Evolutionary conservation across 2,888 invertebrate species (phyloP).

Genomic region (Epinotia brunnichana): DNA sequence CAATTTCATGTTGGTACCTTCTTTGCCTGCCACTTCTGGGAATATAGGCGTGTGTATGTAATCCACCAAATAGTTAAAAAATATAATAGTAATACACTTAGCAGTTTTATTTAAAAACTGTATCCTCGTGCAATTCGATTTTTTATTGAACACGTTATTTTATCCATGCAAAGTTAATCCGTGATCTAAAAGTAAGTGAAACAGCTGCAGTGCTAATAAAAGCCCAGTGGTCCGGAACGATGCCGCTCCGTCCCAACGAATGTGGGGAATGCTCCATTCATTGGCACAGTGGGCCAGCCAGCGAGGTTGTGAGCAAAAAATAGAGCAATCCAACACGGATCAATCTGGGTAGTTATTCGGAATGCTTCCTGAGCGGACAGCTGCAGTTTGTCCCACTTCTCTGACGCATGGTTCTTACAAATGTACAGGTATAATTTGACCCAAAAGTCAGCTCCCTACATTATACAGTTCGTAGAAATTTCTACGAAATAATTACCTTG

Average conservation of each 20-base stretch:
- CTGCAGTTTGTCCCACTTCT: neutral
- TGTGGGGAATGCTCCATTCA: slow-evolving; percentile 15
- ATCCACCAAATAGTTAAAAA: neutral
- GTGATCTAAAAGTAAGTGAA: slow-evolving; percentile 15
- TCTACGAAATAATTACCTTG: too few relatives aligned
- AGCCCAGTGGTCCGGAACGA: slow-evolving; percentile 18
- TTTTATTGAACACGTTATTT: neutral
- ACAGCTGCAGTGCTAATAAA: slow-evolving; percentile 13
- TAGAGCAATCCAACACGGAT: neutral
- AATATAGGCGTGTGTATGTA: neutral
- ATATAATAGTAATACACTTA: too few relatives aligned
- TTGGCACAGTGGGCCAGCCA: slow-evolving; percentile 1
- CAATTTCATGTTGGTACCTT: too few relatives aligned
- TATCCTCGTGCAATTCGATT: too few relatives aligned
- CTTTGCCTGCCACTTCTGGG: too few relatives aligned
- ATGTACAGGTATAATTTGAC: too few relatives aligned
- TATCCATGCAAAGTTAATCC: neutral
- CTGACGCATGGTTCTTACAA: neutral
- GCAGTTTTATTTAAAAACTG: too few relatives aligned
- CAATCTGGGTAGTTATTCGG: neutral
- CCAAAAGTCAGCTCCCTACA: too few relatives aligned
- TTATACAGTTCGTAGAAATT: too few relatives aligned
- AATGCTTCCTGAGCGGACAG: neutral
- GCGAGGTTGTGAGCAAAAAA: neutral
- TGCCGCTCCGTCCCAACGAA: neutral